These are phyloP conservation scores for Pseudomyrmex dendroicus DNA, from an alignment of 1,140 invertebrate species.

Conservation along the genomic window DNA sequence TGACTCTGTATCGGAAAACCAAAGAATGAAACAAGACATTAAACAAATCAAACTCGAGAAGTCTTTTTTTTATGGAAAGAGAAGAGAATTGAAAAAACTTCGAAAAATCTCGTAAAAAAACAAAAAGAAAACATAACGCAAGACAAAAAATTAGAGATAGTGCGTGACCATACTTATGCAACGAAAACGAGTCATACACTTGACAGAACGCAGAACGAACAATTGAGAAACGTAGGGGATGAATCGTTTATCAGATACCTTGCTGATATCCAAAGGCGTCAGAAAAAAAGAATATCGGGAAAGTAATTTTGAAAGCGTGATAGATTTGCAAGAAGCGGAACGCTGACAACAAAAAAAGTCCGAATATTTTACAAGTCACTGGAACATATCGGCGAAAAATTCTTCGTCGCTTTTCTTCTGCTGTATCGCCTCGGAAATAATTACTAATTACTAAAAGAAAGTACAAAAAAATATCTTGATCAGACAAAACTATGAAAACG, in stretches of 20 bases:
- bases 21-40: neutral
- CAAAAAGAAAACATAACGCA: neutral
- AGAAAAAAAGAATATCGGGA: neutral
- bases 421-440: neutral
- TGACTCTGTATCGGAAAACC: neutral
- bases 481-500: conserved; percentile 21
- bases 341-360: conserved; percentile 1
- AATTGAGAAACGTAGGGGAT: neutral
- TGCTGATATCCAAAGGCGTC: conserved; percentile 18
- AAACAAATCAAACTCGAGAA: neutral
- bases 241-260: neutral
- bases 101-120: neutral
- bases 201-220: neutral
- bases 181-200: neutral
- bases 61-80: neutral
- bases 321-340: conserved; percentile 2
- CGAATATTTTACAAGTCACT: neutral
- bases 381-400: conserved; percentile 11
- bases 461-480: neutral
- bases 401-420: neutral
- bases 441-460: neutral
- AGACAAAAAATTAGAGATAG: neutral
- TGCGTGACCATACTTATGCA: neutral
- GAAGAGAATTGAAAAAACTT: neutral
- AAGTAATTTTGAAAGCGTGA: conserved; percentile 24